These are phyloP conservation scores for Fragum sueziense DNA, from an alignment of 2,888 invertebrate genomes.

Conservation along the genomic window DNA sequence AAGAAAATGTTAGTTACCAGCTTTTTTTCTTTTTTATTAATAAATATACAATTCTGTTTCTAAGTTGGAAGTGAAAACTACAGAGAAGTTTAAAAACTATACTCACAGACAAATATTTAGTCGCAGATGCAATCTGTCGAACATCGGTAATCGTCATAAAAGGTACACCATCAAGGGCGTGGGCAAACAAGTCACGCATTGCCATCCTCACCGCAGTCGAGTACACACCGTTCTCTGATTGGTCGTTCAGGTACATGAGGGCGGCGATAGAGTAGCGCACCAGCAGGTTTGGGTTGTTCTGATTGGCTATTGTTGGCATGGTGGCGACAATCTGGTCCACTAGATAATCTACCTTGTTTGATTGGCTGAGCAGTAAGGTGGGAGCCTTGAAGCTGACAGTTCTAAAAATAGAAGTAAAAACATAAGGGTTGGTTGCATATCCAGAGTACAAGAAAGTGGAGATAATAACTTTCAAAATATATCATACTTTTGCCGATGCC, in stretches of 20 bases:
- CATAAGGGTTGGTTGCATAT: background rate
- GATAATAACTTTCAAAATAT: too few relatives aligned
- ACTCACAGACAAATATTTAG: constrained; percentile 69
- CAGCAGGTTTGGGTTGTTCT: constrained; percentile 66
- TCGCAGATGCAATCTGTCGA: constrained; percentile 66
- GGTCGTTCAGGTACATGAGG: constrained; percentile 67
- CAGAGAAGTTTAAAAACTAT: background rate
- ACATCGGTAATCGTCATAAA: constrained; percentile 61
- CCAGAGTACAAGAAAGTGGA: background rate
- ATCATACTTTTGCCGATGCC: too few relatives aligned
- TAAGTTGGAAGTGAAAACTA: too few relatives aligned
- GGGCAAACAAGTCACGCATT: constrained; percentile 66
- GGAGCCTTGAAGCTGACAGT: constrained; percentile 46
- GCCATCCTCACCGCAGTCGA: constrained; percentile 48
- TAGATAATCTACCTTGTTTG: constrained; percentile 57
- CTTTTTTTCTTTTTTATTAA: too few relatives aligned
- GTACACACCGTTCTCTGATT: constrained; percentile 47
- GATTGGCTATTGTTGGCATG: constrained; percentile 61
- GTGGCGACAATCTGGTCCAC: constrained; percentile 45
- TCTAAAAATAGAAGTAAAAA: constrained; percentile 43
- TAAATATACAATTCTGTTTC: too few relatives aligned
- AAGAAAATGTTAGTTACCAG: too few relatives aligned
- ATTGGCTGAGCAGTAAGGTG: constrained; percentile 22
- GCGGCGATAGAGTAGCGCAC: constrained; percentile 70
- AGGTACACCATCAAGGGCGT: constrained; percentile 61